Evolutionary conservation across 2,888 invertebrate genomes (phyloP).

Genomic region (Drosophila mettleri): DNA sequence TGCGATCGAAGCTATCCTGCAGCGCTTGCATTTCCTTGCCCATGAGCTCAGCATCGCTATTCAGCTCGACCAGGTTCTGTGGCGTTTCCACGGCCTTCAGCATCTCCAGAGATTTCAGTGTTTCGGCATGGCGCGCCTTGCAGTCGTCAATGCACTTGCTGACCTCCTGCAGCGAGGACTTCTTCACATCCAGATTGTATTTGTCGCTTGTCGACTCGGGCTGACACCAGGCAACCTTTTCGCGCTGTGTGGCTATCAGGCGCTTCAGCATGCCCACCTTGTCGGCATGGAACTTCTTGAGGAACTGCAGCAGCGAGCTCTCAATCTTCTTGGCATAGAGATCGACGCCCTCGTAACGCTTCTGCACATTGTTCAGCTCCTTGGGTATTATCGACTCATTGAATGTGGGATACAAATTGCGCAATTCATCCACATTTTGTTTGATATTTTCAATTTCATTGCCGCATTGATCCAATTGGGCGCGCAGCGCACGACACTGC

Average conservation of each 20-base stretch:
- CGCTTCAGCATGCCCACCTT: constrained; percentile 93
- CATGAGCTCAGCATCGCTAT: constrained; percentile 89
- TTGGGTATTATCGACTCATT: constrained; percentile 91
- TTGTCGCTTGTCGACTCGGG: constrained; percentile 95
- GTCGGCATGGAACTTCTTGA: constrained; percentile 94
- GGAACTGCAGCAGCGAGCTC: constrained; percentile 90
- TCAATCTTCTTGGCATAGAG: constrained; percentile 93
- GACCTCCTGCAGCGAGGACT: constrained; percentile 91
- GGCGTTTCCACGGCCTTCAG: constrained; percentile 90
- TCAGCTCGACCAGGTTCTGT: constrained; percentile 89
- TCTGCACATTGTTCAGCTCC: constrained; percentile 93
- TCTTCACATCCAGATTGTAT: constrained; percentile 96
- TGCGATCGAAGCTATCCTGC: constrained; percentile 88
- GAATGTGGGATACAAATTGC: constrained; percentile 91
- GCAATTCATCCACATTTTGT: constrained; percentile 89
- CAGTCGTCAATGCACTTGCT: constrained; percentile 90
- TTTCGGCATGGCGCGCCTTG: constrained; percentile 88
- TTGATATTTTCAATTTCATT: constrained; percentile 89
- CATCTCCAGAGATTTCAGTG: constrained; percentile 90
- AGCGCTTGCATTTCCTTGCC: constrained; percentile 90
- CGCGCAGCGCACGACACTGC: constrained; percentile 90
- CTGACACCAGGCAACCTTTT: constrained; percentile 96
- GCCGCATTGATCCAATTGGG: constrained; percentile 89
- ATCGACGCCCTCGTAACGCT: constrained; percentile 91
- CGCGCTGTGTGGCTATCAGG: constrained; percentile 91